Percentiles rank a stretch among this genome's conserved stretches.
Conservation (phyloP, 2,888 invertebrate genomes). For the Cheilosia soror region DNA sequence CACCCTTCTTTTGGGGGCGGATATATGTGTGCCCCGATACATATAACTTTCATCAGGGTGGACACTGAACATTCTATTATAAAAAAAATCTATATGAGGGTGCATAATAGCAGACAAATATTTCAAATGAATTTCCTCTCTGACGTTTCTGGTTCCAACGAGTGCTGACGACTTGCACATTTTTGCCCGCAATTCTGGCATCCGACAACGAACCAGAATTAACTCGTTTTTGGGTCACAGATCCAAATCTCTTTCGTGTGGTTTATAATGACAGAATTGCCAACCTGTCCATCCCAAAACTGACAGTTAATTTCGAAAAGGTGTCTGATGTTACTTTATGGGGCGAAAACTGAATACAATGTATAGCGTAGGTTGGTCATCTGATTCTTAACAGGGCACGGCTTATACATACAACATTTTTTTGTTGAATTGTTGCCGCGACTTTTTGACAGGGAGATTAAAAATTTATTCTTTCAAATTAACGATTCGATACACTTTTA, state of each 20-base stretch:
- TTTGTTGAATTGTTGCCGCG: slow-evolving; percentile 4
- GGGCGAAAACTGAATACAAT: neutral
- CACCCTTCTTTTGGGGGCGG: neutral
- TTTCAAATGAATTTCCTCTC: slow-evolving; percentile 53
- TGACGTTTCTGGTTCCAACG: too few relatives aligned
- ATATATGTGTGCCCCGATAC: neutral
- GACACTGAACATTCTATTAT: too few relatives aligned
- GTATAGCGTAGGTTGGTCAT: slow-evolving; percentile 13
- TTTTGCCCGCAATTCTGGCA: neutral
- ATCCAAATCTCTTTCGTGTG: slow-evolving; percentile 8
- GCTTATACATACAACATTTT: slow-evolving; percentile 15
- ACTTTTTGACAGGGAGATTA: slow-evolving; percentile 22
- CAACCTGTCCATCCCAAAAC: slow-evolving; percentile 35
- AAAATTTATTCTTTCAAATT: neutral
- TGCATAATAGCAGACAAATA: slow-evolving; percentile 45
- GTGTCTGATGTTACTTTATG: slow-evolving; percentile 25
- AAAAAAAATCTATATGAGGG: slow-evolving; percentile 52
- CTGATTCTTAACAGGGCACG: neutral
- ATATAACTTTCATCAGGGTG: neutral
- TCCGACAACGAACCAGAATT: neutral
- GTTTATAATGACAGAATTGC: slow-evolving; percentile 41
- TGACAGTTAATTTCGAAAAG: slow-evolving; percentile 40
- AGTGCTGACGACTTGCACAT: neutral
- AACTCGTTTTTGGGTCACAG: slow-evolving; percentile 5
- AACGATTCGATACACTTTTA: slow-evolving; percentile 3